Base-by-base conservation (phyloP, 2,797 vertebrate genomes). In the Enteromius anoplus region DNA sequence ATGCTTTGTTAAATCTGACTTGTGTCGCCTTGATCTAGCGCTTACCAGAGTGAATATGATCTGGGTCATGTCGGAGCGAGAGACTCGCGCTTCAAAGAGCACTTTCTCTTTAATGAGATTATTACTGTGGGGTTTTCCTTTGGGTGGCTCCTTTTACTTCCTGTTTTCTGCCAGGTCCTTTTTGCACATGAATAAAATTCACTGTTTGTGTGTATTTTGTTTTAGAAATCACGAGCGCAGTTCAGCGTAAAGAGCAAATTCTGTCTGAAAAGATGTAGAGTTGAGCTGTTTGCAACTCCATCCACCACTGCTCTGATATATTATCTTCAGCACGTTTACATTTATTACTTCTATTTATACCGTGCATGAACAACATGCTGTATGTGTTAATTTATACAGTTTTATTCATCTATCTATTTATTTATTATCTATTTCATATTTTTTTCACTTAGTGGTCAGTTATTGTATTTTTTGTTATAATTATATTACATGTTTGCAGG, bases 81-180 rank as follows among this genome's bases (percentile, higher is more conserved):
- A 19, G 21, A 68, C 47, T 7, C 37, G 2, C 15, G n/a, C 55
- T 62, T 76, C 75, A 76, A 62, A 76, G n/a, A 40, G 21, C 32
- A 55, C 47, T 55, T 69, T 34, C 64, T 55, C 64, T 79, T 79
- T 69, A 55, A 42, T 69, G 47, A 69, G 47, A 68, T 79, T 66
- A 40, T 68, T n/a, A 42, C 37, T 79, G 53, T 4, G 40, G 75
- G 77, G 55, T 40, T 9, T 69, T 32, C 49, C 47, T 65, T 32
- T 15, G 32, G 23, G 12, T 19, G 73, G 34, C n/a, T 58, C 73
- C 11, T 76, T 37, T 40, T 17, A 40, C 8, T 58, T 34, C 0
- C 26, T 2, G 5, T 64, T 64, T 64, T 17, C 60, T 64, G 60
- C 60, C 60, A 15, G 19, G 32, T 72, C 45, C 15, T 2, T 29